phyloP scores from a whole-genome alignment of 2,113 vertebrate genomes.

The Phrynocephalus versicolor region DNA sequence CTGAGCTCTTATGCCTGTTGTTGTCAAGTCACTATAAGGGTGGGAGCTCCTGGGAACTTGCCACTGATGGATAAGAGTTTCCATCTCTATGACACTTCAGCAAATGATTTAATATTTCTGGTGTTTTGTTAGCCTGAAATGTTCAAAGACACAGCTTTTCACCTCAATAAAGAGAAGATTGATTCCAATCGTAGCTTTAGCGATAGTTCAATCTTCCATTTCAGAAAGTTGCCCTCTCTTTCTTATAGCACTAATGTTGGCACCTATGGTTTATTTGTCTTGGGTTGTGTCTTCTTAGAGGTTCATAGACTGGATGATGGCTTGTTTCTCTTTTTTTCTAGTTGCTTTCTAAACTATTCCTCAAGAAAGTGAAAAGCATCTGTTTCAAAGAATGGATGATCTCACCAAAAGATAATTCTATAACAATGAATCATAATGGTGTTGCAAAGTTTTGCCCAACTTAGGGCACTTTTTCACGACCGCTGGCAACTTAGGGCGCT shows the following conservation, averaged over 20 bases:
- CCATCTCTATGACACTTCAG: background rate
- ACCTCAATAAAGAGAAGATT: slow-evolving; percentile 32
- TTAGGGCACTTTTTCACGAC: too few species aligned
- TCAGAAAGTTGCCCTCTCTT: slow-evolving; percentile 35
- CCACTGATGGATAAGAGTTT: slow-evolving; percentile 53
- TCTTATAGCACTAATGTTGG: slow-evolving; percentile 16
- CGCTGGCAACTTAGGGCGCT: too few species aligned
- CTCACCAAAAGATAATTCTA: slow-evolving; percentile 18
- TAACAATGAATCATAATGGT: slow-evolving; percentile 6
- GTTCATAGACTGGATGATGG: background rate
- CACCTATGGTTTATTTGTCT: background rate
- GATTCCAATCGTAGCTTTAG: slow-evolving; percentile 50
- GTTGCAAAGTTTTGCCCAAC: background rate
- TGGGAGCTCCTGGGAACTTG: slow-evolving; percentile 21
- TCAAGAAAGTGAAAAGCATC: background rate
- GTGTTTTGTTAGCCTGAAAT: slow-evolving; percentile 55
- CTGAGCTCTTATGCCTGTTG: slow-evolving; percentile 38
- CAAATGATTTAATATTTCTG: slow-evolving; percentile 61
- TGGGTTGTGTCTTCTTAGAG: slow-evolving; percentile 41
- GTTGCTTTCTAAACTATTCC: background rate
- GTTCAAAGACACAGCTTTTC: slow-evolving; percentile 51
- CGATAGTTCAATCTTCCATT: slow-evolving; percentile 30
- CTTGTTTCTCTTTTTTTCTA: slow-evolving; percentile 5
- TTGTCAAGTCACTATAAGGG: slow-evolving; percentile 42
- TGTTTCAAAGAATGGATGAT: slow-evolving; percentile 39